A percentile compares a stretch with the other conserved stretches of the same genome.
Evolutionary conservation across 2,888 invertebrate genomes (phyloP).

Genomic region (Phasia obesa): DNA sequence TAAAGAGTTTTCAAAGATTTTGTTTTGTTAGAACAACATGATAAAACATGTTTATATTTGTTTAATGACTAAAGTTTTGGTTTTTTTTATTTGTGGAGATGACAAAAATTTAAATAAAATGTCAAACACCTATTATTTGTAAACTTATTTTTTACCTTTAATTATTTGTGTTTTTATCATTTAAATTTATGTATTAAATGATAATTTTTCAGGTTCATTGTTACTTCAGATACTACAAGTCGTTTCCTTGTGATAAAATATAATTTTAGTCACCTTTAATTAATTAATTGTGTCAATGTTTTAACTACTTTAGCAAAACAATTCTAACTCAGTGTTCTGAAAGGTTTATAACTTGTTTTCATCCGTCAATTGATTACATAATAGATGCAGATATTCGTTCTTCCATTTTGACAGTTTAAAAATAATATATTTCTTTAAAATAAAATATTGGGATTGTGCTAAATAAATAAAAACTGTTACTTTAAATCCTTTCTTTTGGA

Average conservation of each 20-base stretch:
- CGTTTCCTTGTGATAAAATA: constrained; percentile 1
- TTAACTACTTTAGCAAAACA: background rate
- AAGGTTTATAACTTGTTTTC: background rate
- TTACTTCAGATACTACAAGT: background rate
- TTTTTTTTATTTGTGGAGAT: constrained; percentile 10
- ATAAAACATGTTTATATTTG: constrained; percentile 23
- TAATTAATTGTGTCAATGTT: constrained; percentile 34
- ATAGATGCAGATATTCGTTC: background rate
- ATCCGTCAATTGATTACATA: background rate
- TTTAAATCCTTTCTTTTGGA: no score
- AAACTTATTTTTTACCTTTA: background rate
- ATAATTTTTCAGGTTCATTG: constrained; percentile 4
- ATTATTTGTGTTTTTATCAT: constrained; percentile 3
- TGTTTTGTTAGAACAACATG: background rate
- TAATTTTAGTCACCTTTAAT: constrained; percentile 12
- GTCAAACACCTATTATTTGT: constrained; percentile 7
- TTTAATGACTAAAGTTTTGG: constrained; percentile 10
- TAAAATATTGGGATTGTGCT: no score
- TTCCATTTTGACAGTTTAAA: no score
- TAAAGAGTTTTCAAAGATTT: background rate
- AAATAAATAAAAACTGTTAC: no score
- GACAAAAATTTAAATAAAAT: constrained; percentile 1
- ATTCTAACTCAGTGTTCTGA: background rate
- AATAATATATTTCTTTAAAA: no score
- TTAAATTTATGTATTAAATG: constrained; percentile 21